Conservation (phyloP, 92 coral and sea anemone species). For the Actinostola sp. region DNA sequence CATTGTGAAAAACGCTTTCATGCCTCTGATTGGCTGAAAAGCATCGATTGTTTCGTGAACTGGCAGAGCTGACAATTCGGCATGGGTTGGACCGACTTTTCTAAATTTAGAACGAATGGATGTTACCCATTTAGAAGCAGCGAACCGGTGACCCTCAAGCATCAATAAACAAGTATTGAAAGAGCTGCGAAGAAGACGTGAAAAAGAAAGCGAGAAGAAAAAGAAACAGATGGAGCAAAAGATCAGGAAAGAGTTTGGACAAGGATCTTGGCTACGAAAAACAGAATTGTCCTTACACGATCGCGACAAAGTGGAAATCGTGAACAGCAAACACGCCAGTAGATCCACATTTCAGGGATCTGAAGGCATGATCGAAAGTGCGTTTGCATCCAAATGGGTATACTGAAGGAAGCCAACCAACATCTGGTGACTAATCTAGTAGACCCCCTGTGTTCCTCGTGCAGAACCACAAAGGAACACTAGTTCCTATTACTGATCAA, state of each 20-base stretch:
- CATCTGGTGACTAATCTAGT: conserved; percentile 2
- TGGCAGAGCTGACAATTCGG: too few species aligned
- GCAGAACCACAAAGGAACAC: too few species aligned
- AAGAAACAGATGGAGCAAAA: neutral
- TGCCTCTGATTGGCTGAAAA: too few species aligned
- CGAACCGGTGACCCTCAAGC: neutral
- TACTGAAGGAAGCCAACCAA: neutral
- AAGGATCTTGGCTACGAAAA: conserved; percentile 3
- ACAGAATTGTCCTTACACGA: neutral
- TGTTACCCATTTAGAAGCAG: too few species aligned
- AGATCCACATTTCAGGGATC: neutral
- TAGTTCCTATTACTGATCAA: too few species aligned
- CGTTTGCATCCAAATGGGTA: neutral
- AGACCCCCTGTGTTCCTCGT: conserved; percentile 13
- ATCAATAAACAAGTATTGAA: neutral
- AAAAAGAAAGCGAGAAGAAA: neutral
- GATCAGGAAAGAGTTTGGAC: neutral
- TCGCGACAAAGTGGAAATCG: conserved; percentile 1
- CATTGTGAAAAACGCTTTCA: too few species aligned
- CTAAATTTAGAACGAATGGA: too few species aligned
- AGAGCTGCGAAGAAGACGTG: neutral
- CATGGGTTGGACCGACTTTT: too few species aligned
- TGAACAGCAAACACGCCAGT: neutral
- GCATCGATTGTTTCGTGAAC: too few species aligned
- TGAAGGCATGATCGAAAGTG: neutral